These are phyloP conservation scores for Dicyrtoma fusca DNA, from an alignment of 2,888 invertebrate genomes.

Conservation along the genomic window DNA sequence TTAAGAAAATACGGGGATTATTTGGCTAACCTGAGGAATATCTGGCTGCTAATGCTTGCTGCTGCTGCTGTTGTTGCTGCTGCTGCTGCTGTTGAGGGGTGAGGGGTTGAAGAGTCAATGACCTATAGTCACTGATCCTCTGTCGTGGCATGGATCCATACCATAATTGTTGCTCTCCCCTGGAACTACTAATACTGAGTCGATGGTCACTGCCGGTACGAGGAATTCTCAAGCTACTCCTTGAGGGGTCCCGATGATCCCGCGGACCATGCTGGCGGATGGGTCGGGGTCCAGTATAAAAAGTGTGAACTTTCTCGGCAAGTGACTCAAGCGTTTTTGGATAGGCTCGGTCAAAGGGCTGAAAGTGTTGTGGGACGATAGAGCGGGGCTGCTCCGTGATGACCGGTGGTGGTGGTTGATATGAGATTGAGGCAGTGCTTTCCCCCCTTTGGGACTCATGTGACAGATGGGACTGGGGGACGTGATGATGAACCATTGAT, in stretches of 20 bases:
- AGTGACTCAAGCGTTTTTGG: slow-evolving; percentile 85
- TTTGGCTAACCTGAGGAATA: slow-evolving; percentile 53
- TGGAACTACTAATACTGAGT: slow-evolving; percentile 48
- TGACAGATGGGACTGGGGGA: slow-evolving; percentile 59
- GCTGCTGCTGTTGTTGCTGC: slow-evolving; percentile 30
- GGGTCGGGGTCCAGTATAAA: slow-evolving; percentile 67
- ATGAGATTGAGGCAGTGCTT: slow-evolving; percentile 65
- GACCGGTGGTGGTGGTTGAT: slow-evolving; percentile 78
- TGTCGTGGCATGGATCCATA: slow-evolving; percentile 56
- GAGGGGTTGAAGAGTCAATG: slow-evolving; percentile 35
- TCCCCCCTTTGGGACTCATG: slow-evolving; percentile 60
- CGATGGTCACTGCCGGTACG: slow-evolving; percentile 92
- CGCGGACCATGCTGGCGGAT: slow-evolving; percentile 50
- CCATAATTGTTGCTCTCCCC: slow-evolving; percentile 49
- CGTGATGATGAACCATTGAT: slow-evolving; percentile 15
- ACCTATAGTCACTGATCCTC: slow-evolving; percentile 46
- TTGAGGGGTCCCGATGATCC: neutral
- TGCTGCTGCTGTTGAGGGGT: slow-evolving; percentile 43
- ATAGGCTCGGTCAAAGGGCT: slow-evolving; percentile 82
- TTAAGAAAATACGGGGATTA: too few species aligned
- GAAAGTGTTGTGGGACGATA: slow-evolving; percentile 75
- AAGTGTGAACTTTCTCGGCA: slow-evolving; percentile 90
- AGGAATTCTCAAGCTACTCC: slow-evolving; percentile 61
- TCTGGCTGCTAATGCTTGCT: slow-evolving; percentile 35
- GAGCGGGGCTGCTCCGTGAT: slow-evolving; percentile 87